A percentile compares a stretch with the other conserved stretches of the same genome.
Conservation (phyloP, 2,888 invertebrate genomes). For the Pachycephus smyrnensis region DNA sequence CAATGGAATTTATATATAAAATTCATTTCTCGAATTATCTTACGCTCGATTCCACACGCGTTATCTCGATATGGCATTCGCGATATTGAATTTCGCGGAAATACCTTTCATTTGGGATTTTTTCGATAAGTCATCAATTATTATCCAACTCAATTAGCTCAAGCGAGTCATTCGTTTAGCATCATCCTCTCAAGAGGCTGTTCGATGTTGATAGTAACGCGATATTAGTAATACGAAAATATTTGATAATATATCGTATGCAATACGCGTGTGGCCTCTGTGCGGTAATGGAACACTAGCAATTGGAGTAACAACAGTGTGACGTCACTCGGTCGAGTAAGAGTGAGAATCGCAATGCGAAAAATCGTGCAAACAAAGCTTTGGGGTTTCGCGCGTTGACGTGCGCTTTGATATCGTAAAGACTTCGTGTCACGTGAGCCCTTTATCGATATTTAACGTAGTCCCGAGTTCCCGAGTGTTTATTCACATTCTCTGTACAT, state of each 20-base stretch:
- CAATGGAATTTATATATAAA: not conserved
- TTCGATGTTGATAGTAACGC: not conserved
- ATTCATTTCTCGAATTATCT: not conserved
- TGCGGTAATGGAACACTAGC: not conserved
- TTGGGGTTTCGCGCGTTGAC: no score
- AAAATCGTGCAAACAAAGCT: not conserved
- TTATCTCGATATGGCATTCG: not conserved
- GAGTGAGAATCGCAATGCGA: not conserved
- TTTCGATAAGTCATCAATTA: not conserved
- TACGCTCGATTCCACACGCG: not conserved
- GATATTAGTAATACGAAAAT: not conserved
- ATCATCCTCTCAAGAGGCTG: not conserved
- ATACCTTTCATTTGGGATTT: not conserved
- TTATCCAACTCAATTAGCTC: not conserved
- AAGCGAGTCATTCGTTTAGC: not conserved
- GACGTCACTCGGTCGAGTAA: not conserved
- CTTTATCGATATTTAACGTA: not conserved
- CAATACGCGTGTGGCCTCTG: not conserved
- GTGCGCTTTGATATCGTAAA: no score
- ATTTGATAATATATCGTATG: no score
- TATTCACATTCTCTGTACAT: not conserved
- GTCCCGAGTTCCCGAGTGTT: not conserved
- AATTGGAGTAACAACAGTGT: not conserved
- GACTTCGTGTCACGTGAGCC: not conserved
- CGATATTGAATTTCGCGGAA: not conserved